Base-by-base conservation (phyloP, 2,888 invertebrate genomes). In the Thera obeliscata region DNA sequence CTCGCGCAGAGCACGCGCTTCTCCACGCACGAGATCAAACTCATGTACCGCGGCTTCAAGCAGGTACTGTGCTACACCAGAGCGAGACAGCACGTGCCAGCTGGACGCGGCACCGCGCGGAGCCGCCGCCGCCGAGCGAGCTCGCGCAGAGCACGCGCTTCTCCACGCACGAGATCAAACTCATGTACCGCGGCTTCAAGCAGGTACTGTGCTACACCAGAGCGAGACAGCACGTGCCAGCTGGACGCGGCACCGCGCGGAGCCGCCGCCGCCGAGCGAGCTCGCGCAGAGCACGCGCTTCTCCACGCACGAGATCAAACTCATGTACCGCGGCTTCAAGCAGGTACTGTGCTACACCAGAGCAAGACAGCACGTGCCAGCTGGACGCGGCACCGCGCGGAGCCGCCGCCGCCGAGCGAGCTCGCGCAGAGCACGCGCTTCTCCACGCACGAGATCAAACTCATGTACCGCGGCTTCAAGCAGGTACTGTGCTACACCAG, bases 11-110 rank as follows among this genome's bases (percentile, higher is more conserved):
- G 94, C 77, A 97, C 97, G 55, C 96, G 97, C 79, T 98, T 98
- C 94, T 95, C 96, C 3, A 92, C 95, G 74, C 96, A 96, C 81
- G 98, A 98, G 93, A 97, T 98, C 79, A 97, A 98, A 83, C 95
- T 97, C 74, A 98, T 98, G 94, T 98, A 98, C 90, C 94, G 98
- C 56, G 98, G 98, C 2, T 98, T 98, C 87, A 98, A 98, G 83
- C 98, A 98, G 95, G 97, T 96, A 49, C 4, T 2, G 2, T 2
- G 8, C 12, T 33, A 52, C 52, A n/a, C 22, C 33, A 52, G 22
- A 22, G 22, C 22, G 22, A 22, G 22, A 22, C 22, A 22, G 22
- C 22, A 22, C 22, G 22, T 22, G 22, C 22, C 22, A 22, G 38
- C 38, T 38, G 38, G 38, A 5, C 38, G 38, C 94, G 96, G 1